phyloP scores from a whole-genome alignment of 2,888 invertebrate genomes.

The Ariolimax columbianus region DNA sequence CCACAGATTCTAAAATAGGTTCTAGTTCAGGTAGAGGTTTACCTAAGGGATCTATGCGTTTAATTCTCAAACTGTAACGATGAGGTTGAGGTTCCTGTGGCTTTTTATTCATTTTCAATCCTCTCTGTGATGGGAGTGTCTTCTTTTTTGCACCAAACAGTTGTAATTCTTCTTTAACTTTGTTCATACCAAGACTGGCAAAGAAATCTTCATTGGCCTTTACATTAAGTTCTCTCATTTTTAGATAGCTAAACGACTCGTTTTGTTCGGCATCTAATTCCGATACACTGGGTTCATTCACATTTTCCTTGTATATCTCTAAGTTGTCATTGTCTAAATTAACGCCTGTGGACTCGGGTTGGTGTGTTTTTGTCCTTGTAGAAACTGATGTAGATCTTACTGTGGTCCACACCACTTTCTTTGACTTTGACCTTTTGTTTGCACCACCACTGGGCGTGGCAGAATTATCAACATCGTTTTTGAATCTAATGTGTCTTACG shows the following conservation, averaged over 20 bases:
- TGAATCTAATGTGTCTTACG: background rate
- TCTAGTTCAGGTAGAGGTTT: slow-evolving; percentile 60
- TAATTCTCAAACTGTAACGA: slow-evolving; percentile 63
- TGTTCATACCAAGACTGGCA: slow-evolving; percentile 61
- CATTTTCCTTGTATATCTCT: slow-evolving; percentile 8
- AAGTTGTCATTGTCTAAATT: background rate
- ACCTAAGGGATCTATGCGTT: slow-evolving; percentile 65
- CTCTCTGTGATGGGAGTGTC: slow-evolving; percentile 23
- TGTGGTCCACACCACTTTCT: background rate
- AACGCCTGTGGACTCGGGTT: background rate
- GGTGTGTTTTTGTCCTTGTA: background rate
- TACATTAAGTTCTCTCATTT: slow-evolving; percentile 63
- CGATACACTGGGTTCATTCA: background rate
- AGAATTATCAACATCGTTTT: background rate
- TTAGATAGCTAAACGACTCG: slow-evolving; percentile 20
- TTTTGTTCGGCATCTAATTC: slow-evolving; percentile 3
- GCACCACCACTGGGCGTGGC: background rate
- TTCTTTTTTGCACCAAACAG: slow-evolving; percentile 26
- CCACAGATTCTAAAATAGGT: slow-evolving; percentile 41
- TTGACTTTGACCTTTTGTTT: background rate
- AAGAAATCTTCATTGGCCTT: slow-evolving; percentile 68
- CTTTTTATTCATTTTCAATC: slow-evolving; percentile 34
- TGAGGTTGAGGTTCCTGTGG: slow-evolving; percentile 53
- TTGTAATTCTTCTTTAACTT: slow-evolving; percentile 30
- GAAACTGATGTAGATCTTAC: background rate